Conservation (phyloP, 2,113 vertebrate species). For the Haplochromis vanheusdeni region DNA sequence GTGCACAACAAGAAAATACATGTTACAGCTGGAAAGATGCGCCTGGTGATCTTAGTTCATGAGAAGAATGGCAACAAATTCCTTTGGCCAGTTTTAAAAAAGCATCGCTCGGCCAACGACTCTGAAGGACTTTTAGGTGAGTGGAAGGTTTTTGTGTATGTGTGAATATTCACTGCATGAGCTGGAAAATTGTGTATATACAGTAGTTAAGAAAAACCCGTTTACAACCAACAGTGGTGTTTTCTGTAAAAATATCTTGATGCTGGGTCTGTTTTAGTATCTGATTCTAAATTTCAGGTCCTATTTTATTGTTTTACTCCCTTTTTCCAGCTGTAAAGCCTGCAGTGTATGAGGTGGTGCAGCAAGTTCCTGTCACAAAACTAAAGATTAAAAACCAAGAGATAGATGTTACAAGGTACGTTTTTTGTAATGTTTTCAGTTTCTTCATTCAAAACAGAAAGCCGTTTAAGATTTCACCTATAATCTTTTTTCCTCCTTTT, state of each 20-base stretch:
- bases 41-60: conserved; percentile 36
- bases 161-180: background rate
- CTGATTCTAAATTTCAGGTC: background rate
- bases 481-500: background rate
- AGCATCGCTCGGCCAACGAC: background rate
- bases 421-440: background rate
- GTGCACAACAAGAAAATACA: conserved; percentile 30
- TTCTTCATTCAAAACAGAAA: background rate
- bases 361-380: background rate
- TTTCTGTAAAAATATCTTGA: background rate
- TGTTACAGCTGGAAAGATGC: conserved; percentile 4
- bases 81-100: background rate
- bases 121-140: background rate
- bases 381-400: background rate
- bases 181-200: background rate
- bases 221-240: background rate
- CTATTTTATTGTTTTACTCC: background rate
- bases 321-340: background rate
- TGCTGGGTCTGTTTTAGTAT: background rate
- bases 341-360: background rate
- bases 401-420: background rate
- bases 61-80: background rate
- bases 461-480: background rate
- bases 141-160: background rate
- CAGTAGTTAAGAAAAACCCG: background rate